Base-by-base conservation (phyloP, 2,797 vertebrate genomes). In the Liparis tanakae region DNA sequence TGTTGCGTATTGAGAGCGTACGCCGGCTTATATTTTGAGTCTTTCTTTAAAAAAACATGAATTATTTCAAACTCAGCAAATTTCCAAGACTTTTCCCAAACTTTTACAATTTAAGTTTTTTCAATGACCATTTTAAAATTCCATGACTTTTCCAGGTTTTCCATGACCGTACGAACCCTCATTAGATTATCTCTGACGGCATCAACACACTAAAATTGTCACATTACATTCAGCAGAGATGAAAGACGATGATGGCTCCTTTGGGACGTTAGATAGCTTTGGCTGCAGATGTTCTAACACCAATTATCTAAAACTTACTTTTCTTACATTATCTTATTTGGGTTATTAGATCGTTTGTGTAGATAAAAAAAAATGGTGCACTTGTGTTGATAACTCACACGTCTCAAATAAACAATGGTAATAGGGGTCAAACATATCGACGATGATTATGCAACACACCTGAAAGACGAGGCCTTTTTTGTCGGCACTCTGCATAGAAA, bases 381-480 rank as follows among this genome's bases (percentile, higher is more conserved):
- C 17, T 46, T 48, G 44, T 48, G 17, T 46, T 44, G 56, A 20
- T 50, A 36, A 51, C n/a, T 33, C 25, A 46, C 7, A 18, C 18
- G 41, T 78, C 44, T 67, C 41, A 50, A 50, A n/a, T 50, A 51
- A 72, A 70, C 34, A 39, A 9, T 20, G 15, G 18, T 6, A 67
- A 57, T 36, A 46, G 15, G 37, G 25, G 13, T 37, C 60, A 59
- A 75, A 67, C 25, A 10, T 53, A 39, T 43, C 20, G 44, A 50
- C 66, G 65, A 70, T 44, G 33, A 83, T 89, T 93, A 89, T 89
- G 94, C 36, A 93, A 95, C 61, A 58, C 82, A 99, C 98, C 97
- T 99, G 98, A 87, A 99, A 98, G 56, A 99, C 97, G 1, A 99
- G 95, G 58, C 97, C 97, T 85, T 94, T 96, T 87, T 95, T 95